Conservation (phyloP, 2,113 vertebrate genomes). For the Oncorhynchus masou region DNA sequence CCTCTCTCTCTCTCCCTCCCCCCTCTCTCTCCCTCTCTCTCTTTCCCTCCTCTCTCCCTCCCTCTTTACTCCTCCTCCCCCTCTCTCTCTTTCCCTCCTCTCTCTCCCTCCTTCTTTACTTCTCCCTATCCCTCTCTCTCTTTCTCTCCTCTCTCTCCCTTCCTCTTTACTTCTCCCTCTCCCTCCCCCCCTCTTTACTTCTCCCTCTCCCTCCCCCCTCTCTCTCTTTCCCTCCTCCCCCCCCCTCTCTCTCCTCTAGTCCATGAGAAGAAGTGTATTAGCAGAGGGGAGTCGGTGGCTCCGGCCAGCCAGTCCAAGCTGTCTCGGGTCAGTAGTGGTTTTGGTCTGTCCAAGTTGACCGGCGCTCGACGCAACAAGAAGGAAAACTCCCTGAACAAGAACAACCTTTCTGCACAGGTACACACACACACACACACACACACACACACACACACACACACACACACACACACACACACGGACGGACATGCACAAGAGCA, state of each 20-base stretch:
- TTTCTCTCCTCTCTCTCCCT: too few species aligned
- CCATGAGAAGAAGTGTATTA: slow-evolving; percentile 95
- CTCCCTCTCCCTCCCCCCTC: not conserved
- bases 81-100: not conserved
- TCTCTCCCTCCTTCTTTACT: too few species aligned
- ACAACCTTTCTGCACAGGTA: slow-evolving; percentile 94
- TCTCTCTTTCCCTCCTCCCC: not conserved
- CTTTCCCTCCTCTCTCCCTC: slow-evolving; percentile 7
- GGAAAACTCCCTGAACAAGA: slow-evolving; percentile 91
- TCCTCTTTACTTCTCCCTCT: too few species aligned
- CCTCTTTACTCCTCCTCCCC: not conserved
- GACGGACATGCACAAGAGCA: not conserved
- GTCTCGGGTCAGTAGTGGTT: slow-evolving; percentile 95
- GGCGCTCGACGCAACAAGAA: slow-evolving; percentile 92
- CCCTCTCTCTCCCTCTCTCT: not conserved
- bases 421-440: not conserved
- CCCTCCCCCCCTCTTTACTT: not conserved
- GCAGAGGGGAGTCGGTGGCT: slow-evolving; percentile 85
- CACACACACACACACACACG: slow-evolving; percentile 16
- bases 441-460: not conserved
- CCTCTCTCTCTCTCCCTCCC: too few species aligned
- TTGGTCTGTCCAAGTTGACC: slow-evolving; percentile 96
- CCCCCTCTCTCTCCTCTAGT: slow-evolving; percentile 64
- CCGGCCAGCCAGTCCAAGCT: slow-evolving; percentile 92
- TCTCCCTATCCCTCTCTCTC: too few species aligned